Evolutionary conservation across 2,113 vertebrate genomes (phyloP).

Genomic region (Podilymbus podiceps): DNA sequence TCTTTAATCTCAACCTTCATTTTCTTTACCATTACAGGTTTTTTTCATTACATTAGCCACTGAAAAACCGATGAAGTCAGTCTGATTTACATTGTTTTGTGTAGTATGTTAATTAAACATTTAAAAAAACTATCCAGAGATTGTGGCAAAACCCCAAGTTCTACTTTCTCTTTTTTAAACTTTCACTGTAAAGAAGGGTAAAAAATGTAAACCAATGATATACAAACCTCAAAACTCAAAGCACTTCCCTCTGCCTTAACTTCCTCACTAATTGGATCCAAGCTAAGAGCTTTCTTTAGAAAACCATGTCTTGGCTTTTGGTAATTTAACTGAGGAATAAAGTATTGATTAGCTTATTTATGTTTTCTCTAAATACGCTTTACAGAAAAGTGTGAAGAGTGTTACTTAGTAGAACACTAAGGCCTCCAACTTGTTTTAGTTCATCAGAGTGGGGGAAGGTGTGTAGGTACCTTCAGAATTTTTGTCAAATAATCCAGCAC

Average conservation of each 20-base stretch:
- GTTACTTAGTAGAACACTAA: background rate
- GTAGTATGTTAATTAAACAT: slow-evolving; percentile 51
- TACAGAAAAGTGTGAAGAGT: background rate
- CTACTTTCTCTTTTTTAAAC: background rate
- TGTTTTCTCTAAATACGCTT: background rate
- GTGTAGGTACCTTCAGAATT: background rate
- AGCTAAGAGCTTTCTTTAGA: background rate
- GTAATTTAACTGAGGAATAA: background rate
- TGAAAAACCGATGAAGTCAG: slow-evolving; percentile 51
- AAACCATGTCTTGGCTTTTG: background rate
- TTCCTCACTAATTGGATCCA: background rate
- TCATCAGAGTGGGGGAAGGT: background rate
- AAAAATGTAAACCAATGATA: background rate
- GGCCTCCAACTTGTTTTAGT: background rate
- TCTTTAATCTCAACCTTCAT: slow-evolving; percentile 72
- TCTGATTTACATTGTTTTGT: slow-evolving; percentile 26
- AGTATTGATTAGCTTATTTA: slow-evolving; percentile 8
- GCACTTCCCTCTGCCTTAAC: background rate
- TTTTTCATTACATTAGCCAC: slow-evolving; percentile 34
- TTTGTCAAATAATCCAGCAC: background rate
- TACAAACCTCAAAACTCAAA: background rate
- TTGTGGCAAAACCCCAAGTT: background rate
- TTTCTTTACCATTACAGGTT: slow-evolving; percentile 43
- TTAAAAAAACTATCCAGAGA: slow-evolving; percentile 38
- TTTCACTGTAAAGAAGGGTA: background rate